These are phyloP conservation scores for Cataglyphis cursor DNA, from an alignment of 2,888 invertebrate species.

Conservation along the genomic window DNA sequence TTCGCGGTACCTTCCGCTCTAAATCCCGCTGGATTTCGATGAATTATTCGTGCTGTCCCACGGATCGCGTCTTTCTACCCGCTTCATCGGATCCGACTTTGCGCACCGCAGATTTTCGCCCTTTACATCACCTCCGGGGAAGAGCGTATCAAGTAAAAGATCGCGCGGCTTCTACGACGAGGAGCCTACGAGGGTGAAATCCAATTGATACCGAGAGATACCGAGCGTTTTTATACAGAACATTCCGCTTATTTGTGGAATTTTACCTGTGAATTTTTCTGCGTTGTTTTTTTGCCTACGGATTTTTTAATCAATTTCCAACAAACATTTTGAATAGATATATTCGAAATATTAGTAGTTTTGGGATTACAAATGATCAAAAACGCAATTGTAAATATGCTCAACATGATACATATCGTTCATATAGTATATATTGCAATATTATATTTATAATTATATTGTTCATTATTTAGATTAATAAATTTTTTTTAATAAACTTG, in stretches of 20 bases:
- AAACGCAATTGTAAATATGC: not conserved
- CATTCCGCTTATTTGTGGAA: not conserved
- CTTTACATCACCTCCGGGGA: slow-evolving; percentile 15
- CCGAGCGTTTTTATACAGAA: not conserved
- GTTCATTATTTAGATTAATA: not conserved
- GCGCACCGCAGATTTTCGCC: slow-evolving; percentile 42
- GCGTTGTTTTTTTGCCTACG: not conserved
- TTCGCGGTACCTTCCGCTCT: slow-evolving; percentile 22
- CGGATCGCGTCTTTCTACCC: slow-evolving; percentile 25
- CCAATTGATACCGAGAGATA: slow-evolving; percentile 31
- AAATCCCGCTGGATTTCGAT: slow-evolving; percentile 61
- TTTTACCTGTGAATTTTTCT: not conserved
- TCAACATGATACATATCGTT: not conserved
- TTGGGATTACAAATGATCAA: not conserved
- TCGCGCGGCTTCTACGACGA: not conserved
- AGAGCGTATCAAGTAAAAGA: not conserved
- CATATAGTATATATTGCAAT: not conserved
- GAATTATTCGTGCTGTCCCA: slow-evolving; percentile 55
- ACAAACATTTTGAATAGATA: not conserved
- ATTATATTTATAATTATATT: not conserved
- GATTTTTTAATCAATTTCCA: slow-evolving; percentile 36
- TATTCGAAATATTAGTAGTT: not conserved
- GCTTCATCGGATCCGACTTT: slow-evolving; percentile 38
- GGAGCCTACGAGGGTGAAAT: not conserved
- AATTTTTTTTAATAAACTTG: slow-evolving; percentile 1